phyloP scores from a whole-genome alignment of 2,888 invertebrate species.

The Pinctada fucata region DNA sequence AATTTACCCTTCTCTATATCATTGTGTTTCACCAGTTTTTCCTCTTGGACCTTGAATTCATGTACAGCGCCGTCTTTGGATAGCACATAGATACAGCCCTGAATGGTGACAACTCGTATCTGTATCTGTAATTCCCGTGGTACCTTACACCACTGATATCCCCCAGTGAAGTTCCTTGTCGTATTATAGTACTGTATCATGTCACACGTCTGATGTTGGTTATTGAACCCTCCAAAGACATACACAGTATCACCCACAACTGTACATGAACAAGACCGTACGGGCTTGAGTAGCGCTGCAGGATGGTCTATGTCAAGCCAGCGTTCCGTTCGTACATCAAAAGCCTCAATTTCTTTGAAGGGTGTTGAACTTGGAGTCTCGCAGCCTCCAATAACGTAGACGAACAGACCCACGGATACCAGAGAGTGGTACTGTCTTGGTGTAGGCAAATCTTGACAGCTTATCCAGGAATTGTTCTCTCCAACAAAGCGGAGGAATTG shows the following conservation, averaged over 20 bases:
- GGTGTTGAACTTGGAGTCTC: conserved; percentile 38
- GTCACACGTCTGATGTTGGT: conserved; percentile 34
- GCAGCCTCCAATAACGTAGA: conserved; percentile 54
- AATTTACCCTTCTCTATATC: background rate
- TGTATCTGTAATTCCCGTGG: conserved; percentile 23
- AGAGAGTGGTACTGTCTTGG: conserved; percentile 48
- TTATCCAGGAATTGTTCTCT: conserved; percentile 46
- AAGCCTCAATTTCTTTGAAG: conserved; percentile 19
- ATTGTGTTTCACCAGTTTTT: background rate
- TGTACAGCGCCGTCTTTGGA: conserved; percentile 26
- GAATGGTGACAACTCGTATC: conserved; percentile 7
- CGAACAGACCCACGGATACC: conserved; percentile 41
- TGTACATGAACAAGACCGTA: conserved; percentile 42
- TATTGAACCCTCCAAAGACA: conserved; percentile 47
- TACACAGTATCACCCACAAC: conserved; percentile 49
- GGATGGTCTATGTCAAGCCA: conserved; percentile 30
- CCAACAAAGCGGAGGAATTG: conserved; percentile 42
- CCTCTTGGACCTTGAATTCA: conserved; percentile 1
- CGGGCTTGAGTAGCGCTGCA: conserved; percentile 40
- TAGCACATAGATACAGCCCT: conserved; percentile 12
- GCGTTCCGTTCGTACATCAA: background rate
- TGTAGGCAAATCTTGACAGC: conserved; percentile 43
- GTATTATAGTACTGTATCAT: conserved; percentile 47
- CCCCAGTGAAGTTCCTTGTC: conserved; percentile 2
- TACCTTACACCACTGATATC: conserved; percentile 6